Evolutionary conservation across 2,888 invertebrate species (phyloP), one percentile per base, ranked within the genome.

Genomic region (Heliconius charithonia): DNA sequence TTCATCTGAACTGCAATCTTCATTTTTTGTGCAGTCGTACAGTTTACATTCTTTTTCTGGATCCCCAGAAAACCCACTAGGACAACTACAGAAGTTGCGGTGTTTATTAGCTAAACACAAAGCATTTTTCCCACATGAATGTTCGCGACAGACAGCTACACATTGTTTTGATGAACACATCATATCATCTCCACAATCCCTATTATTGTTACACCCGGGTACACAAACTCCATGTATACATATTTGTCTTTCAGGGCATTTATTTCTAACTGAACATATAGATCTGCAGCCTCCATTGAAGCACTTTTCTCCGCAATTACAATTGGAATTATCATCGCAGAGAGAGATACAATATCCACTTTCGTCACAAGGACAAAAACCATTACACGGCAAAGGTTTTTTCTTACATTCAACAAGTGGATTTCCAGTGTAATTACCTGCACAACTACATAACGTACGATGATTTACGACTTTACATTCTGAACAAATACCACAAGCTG

Each of bases 361-460:
- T 83, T 97, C 97, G 86, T 98, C 98, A 85, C 98, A 98, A 79
- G 97, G 96, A 85, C 98, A 98, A 75, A 95, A 95, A 0, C 97
- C 96, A 85, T 97, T 97, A 87, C 98, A 98, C 75, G 96, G 95
- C 73, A 96, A 92, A 78, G 96, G 96, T 73, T 97, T 97, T 88
- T 96, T 96, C 75, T 96, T 96, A 87, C 98, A 98, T 83, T 97
- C 96, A 2, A 97, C 96, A 9, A 97, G 94, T 4, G 98, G 97
- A 91, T 98, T 97, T 1, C 98, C 98, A 62, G 97, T 95, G 85
- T 97, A 97, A 86, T 97, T 97, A 73, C 96, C 94, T 4, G 98
- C 97, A 85, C 98, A 98, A 87, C 97, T 97, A 87, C 98, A 98
- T 87, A 98, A 97, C 0, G 97, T 97, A 45, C 97, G 97, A 87